Conservation (phyloP, 2,797 vertebrate species). For the Ctenochaetus hawaiiensis region DNA sequence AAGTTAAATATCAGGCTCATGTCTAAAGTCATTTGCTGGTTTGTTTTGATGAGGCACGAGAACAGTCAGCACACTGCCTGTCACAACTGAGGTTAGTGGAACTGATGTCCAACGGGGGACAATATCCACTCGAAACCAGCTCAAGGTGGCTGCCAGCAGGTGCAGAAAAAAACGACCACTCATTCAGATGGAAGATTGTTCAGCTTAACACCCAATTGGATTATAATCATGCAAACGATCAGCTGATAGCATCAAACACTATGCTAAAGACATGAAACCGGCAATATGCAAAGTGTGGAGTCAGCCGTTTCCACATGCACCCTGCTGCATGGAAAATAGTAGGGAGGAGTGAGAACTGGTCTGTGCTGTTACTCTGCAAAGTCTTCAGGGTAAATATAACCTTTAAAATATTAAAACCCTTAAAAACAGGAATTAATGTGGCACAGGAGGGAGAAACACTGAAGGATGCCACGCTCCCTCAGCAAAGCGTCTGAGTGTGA, state of each 20-base stretch:
- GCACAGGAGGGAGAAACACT: slow-evolving; percentile 48
- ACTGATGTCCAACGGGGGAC: slow-evolving; percentile 18
- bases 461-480: slow-evolving; percentile 65
- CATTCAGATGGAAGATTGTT: slow-evolving; percentile 22
- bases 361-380: slow-evolving; percentile 6
- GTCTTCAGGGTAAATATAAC: background rate
- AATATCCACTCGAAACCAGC: slow-evolving; percentile 47
- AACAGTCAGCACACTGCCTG: slow-evolving; percentile 19
- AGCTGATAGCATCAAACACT: slow-evolving; percentile 46
- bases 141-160: slow-evolving; percentile 11
- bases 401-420: slow-evolving; percentile 22
- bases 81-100: slow-evolving; percentile 24
- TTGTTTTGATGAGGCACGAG: slow-evolving; percentile 36
- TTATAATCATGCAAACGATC: slow-evolving; percentile 46
- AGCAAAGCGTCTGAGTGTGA: slow-evolving; percentile 76
- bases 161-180: slow-evolving; percentile 24
- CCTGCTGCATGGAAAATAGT: slow-evolving; percentile 33
- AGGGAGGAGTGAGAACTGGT: slow-evolving; percentile 5
- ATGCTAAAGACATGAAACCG: slow-evolving; percentile 43
- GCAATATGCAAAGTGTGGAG: slow-evolving; percentile 42
- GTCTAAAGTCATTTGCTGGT: slow-evolving; percentile 21
- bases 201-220: slow-evolving; percentile 34
- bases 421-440: slow-evolving; percentile 46
- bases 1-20: slow-evolving; percentile 40
- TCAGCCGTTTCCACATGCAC: slow-evolving; percentile 48